Evolutionary conservation across 2,888 invertebrate species (phyloP), one percentile per base, ranked within the genome.

Genomic region (Notodonta dromedarius): DNA sequence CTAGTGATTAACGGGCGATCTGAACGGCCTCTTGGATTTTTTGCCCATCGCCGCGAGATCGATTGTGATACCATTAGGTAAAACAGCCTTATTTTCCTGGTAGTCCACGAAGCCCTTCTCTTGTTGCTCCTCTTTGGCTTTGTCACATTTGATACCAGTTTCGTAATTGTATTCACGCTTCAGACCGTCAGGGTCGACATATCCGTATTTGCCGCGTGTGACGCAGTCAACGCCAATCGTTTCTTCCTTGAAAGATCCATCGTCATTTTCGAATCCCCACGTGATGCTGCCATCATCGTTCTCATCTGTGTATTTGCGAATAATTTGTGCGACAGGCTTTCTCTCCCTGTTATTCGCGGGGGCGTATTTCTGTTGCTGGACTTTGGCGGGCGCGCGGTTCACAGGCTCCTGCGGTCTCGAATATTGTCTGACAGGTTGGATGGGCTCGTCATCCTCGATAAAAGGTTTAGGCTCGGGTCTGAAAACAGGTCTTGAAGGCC

Each of bases 181-280:
- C 52, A 96, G 90, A 71, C 97, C 97, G 80, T 97, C 97, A 0
- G 97, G 97, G 85, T 97, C 97, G 9, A 97, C 94, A 83, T 97
- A 97, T 44, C 97, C 97, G 81, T 97, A 97, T 81, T 96, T 97
- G 56, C 97, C 97, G 67, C 96, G 94, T 12, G 96, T 96, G 64
- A 96, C 86, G 78, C 96, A 96, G 85, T 97, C 97, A 12, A 95
- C 92, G 54, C 97, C 97, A 73, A 97, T 96, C 9, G 95, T 94
- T 90, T 97, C 97, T 83, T 97, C 97, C 83, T 97, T 97, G 87
- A 96, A 97, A 2, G 97, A 96, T 32, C 97, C 97, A 78, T 97
- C 97, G 76, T 97, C 97, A 83, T 97, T 97, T 86, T 97, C 97
- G 80, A 96, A 97, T 57, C 97, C 97, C 97, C 97, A 97, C 0